Base-by-base conservation (phyloP, 2,888 invertebrate genomes). In the Spodoptera littoralis region DNA sequence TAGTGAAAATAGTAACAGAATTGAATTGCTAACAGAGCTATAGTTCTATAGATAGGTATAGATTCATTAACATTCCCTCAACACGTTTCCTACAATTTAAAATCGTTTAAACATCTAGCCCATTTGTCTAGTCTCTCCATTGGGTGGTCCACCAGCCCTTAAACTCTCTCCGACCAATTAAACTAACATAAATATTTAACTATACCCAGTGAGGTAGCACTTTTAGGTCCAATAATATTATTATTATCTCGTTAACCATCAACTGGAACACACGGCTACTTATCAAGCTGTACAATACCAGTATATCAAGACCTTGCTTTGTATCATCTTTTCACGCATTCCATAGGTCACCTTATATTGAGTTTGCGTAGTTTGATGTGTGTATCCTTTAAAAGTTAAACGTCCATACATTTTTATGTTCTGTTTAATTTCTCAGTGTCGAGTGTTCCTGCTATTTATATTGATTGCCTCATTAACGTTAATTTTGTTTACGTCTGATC, bases 391-490 rank as follows among this genome's bases (percentile, higher is more conserved):
- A 81, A 83, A 82, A 77, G 75, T 73, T 81, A 83, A 83, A 82
- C 72, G 69, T 74, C 69, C 61, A 65, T 65, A 75, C 56, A 68
- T 74, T 81, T 85, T 85, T 83, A 85, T 83, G 70, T 80, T 72
- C 73, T 80, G 79, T 81, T 81, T 80, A 84, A 80, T 75, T 84
- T 84, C 84, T 81, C 82, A 84, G 65, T 77, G 73, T 75, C 78
- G 71, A 85, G 72, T 81, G 75, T 56, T 66, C 65, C 72, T 55
- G 56, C 61, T 70, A 70, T 75, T 79, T 76, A 76, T 76, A 77
- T 63, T 76, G 45, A 64, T 55, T 49, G 47, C 12, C 49, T 79
- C 69, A 67, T 78, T 74, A 76, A 53, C 68, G 60, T 62, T 76
- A 53, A 79, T 79, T 67, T 53, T 69, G 70, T 73, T 74, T 72